These are phyloP conservation scores for Anas bernieri DNA, from an alignment of 2,797 vertebrate genomes.

Conservation along the genomic window DNA sequence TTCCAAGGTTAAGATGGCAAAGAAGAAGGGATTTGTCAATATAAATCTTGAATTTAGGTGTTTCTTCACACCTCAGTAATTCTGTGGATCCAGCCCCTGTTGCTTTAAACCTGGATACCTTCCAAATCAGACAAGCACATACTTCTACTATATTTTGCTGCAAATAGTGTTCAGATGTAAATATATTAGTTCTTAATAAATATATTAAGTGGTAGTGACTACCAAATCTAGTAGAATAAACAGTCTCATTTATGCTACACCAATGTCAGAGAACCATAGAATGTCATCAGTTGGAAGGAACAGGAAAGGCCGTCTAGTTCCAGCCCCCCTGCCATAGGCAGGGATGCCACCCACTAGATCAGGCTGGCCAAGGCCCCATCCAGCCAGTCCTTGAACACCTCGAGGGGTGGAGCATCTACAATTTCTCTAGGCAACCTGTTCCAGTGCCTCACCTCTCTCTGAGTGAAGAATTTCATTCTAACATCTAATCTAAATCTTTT, in stretches of 20 bases:
- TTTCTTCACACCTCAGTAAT: not conserved
- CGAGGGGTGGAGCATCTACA: no score
- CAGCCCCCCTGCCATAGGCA: no score
- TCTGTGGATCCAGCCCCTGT: not conserved
- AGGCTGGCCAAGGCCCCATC: no score
- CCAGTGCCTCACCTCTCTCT: no score
- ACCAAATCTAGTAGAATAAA: not conserved
- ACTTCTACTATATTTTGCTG: not conserved
- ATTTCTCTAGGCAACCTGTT: no score
- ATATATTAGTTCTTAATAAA: not conserved
- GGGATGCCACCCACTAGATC: no score
- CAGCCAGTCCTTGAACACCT: no score
- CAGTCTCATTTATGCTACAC: not conserved
- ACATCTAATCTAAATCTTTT: no score
- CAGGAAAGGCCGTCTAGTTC: no score
- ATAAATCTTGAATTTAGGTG: not conserved
- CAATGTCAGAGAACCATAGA: no score
- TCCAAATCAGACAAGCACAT: not conserved
- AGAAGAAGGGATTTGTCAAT: not conserved
- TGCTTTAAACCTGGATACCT: not conserved
- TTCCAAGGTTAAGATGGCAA: not conserved
- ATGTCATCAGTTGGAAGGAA: no score
- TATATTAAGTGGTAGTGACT: not conserved
- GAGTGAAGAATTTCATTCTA: no score
- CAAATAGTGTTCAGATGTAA: not conserved